Conservation (phyloP, 2,797 vertebrate species). For the Yasuhikotakia modesta region DNA sequence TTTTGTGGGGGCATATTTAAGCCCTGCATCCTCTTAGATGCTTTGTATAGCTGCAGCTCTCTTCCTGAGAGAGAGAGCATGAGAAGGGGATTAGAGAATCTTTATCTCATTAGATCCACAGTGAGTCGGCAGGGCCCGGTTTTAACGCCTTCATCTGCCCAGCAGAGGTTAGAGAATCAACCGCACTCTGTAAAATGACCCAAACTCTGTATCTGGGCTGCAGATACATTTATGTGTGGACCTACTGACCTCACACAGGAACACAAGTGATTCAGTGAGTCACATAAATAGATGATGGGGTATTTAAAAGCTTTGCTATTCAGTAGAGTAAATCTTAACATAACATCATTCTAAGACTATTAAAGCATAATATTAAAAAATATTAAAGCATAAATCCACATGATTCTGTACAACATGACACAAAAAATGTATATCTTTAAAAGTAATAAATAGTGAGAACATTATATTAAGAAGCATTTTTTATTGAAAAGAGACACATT, state of each 20-base stretch:
- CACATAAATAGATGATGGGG: neutral
- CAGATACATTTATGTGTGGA: neutral
- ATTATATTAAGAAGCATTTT: constrained; percentile 81
- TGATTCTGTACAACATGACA: no score
- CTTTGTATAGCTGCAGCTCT: constrained; percentile 61
- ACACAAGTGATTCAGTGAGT: neutral
- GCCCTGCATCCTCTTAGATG: constrained; percentile 35
- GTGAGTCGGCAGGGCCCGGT: constrained; percentile 67
- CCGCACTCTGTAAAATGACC: neutral
- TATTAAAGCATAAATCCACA: neutral
- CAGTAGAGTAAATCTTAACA: neutral
- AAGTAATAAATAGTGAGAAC: neutral
- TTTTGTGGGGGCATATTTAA: constrained; percentile 62
- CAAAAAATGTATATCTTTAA: neutral
- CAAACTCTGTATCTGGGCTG: neutral
- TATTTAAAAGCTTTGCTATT: neutral
- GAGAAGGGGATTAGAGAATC: constrained; percentile 82
- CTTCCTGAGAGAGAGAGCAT: constrained; percentile 77
- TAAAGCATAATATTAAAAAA: neutral
- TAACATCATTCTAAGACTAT: no score
- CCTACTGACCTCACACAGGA: neutral
- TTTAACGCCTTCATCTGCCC: constrained; percentile 66
- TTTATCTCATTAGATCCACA: constrained; percentile 79
- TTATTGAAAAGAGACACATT: constrained; percentile 95
- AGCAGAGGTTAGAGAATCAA: constrained; percentile 2